Conservation (phyloP, 1,140 invertebrate species). For the Copidosoma floridanum region DNA sequence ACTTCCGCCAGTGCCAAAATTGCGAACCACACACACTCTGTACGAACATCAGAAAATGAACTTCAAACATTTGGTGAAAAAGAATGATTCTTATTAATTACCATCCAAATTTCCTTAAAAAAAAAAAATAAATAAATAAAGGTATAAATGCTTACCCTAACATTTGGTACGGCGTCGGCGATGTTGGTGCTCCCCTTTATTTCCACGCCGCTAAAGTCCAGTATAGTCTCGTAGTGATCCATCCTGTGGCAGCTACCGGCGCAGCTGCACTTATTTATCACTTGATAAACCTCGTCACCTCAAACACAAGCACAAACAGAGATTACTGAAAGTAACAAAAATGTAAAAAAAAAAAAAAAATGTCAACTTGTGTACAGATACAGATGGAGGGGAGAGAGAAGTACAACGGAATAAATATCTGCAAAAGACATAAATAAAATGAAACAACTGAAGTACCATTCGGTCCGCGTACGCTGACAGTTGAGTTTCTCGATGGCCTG, state of each 20-base stretch:
- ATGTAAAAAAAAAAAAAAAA: not conserved
- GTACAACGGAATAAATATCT: no score
- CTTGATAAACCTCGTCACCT: constrained; percentile 52
- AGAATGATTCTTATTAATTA: no score
- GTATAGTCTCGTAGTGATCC: constrained; percentile 50
- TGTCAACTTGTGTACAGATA: not conserved
- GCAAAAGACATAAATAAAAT: not conserved
- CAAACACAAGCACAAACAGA: constrained; percentile 13
- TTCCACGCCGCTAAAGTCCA: constrained; percentile 49
- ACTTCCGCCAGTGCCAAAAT: no score
- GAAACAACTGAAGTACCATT: constrained; percentile 50
- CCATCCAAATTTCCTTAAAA: not conserved
- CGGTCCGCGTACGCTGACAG: constrained; percentile 54
- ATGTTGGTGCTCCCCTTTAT: constrained; percentile 45
- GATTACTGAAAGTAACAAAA: no score
- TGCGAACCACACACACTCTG: no score
- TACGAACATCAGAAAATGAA: no score
- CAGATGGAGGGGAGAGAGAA: no score
- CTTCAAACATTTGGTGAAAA: no score
- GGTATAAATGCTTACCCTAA: constrained; percentile 37
- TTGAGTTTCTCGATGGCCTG: constrained; percentile 52
- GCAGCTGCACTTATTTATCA: constrained; percentile 51
- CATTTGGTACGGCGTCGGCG: constrained; percentile 42
- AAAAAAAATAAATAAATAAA: not conserved
- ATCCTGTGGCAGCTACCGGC: constrained; percentile 48